phyloP scores from a whole-genome alignment of 2,888 invertebrate genomes.

The Ferrisia virgata region DNA sequence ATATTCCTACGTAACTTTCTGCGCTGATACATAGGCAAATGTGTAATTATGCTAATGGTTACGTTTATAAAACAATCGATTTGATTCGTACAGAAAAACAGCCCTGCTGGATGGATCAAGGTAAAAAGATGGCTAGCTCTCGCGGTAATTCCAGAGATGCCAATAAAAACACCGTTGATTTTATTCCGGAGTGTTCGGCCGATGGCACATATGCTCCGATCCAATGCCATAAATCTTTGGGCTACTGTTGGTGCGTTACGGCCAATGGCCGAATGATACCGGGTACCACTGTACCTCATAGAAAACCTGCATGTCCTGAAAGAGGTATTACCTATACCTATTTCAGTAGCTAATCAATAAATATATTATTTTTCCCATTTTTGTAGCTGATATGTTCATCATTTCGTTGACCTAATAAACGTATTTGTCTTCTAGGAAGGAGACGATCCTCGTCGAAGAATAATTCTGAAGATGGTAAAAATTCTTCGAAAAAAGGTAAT shows the following conservation, averaged over 20 bases:
- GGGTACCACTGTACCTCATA: slow-evolving; percentile 67
- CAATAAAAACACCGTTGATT: slow-evolving; percentile 58
- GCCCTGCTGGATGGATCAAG: slow-evolving; percentile 54
- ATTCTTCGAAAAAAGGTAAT: slow-evolving; percentile 40
- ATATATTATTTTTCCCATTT: too few species aligned
- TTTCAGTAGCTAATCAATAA: slow-evolving; percentile 7
- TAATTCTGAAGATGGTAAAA: slow-evolving; percentile 13
- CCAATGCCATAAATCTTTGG: slow-evolving; percentile 76
- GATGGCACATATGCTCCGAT: slow-evolving; percentile 82
- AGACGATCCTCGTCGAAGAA: not conserved
- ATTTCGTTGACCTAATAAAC: not conserved
- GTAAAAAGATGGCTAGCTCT: slow-evolving; percentile 48
- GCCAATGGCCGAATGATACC: slow-evolving; percentile 77
- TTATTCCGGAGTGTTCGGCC: slow-evolving; percentile 73
- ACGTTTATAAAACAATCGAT: not conserved
- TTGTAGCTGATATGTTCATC: too few species aligned
- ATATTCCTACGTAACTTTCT: not conserved
- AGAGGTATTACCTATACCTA: slow-evolving; percentile 46
- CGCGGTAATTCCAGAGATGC: slow-evolving; percentile 55
- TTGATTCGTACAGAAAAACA: slow-evolving; percentile 53
- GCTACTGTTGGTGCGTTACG: slow-evolving; percentile 87
- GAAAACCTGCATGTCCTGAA: slow-evolving; percentile 64
- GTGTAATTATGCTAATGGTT: not conserved
- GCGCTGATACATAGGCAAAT: not conserved
- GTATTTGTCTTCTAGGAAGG: not conserved